phyloP scores from a whole-genome alignment of 1,140 invertebrate genomes.

The Teleopsis dalmanni region DNA sequence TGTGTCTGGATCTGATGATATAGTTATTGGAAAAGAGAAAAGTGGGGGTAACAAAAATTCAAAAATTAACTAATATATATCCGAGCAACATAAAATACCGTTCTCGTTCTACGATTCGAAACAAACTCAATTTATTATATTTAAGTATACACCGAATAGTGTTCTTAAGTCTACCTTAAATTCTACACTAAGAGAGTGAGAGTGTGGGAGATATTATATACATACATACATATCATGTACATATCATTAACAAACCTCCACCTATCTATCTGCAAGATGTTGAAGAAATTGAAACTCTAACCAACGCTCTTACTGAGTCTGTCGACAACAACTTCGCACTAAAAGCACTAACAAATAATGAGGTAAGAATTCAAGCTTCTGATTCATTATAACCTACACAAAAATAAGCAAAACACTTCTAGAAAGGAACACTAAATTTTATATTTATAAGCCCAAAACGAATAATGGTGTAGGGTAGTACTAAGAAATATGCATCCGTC shows the following conservation, averaged over 20 bases:
- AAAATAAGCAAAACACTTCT: background rate
- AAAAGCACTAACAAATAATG: background rate
- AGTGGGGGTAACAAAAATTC: no score
- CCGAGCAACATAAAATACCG: no score
- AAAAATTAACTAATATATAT: no score
- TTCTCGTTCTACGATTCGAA: no score
- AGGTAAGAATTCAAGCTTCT: background rate
- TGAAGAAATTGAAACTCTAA: background rate
- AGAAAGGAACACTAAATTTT: background rate
- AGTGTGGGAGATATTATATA: no score
- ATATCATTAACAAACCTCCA: background rate
- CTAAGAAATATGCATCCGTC: background rate
- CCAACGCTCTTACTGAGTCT: background rate
- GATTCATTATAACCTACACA: background rate
- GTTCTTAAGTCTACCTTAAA: no score
- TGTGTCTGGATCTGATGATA: no score
- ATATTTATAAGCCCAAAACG: background rate
- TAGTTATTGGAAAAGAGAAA: no score
- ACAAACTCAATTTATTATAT: no score
- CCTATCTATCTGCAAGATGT: slow-evolving; percentile 2
- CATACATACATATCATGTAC: no score
- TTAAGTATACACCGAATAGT: no score
- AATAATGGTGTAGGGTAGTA: slow-evolving; percentile 1
- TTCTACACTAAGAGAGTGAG: no score
- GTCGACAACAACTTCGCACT: background rate